phyloP scores from a whole-genome alignment of 1,140 invertebrate genomes.

The Metaphire vulgaris region DNA sequence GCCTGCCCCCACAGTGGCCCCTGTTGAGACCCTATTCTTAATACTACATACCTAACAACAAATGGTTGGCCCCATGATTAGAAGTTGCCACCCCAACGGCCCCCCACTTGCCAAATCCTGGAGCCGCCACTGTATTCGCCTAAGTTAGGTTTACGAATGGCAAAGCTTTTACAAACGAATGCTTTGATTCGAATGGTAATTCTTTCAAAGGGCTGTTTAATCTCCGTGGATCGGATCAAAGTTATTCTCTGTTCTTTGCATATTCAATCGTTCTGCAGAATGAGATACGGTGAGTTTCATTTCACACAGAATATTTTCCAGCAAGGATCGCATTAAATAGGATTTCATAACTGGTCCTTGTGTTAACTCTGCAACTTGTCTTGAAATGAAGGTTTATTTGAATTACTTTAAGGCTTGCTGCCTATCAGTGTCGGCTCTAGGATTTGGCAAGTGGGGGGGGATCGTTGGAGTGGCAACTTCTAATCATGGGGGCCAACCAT shows the following conservation, averaged over 20 bases:
- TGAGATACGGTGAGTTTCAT: neutral
- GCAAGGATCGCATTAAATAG: neutral
- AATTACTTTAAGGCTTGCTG: neutral
- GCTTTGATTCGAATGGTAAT: neutral
- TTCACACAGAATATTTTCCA: neutral
- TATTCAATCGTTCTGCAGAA: neutral
- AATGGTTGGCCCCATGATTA: neutral
- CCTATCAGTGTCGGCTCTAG: neutral
- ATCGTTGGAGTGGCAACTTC: neutral
- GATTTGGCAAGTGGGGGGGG: neutral
- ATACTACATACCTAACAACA: neutral
- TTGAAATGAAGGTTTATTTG: neutral
- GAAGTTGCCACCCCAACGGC: neutral
- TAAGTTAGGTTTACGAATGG: neutral
- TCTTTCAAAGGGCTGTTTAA: neutral
- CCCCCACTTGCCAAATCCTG: neutral
- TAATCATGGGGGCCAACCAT: too few species aligned
- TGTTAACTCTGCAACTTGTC: neutral
- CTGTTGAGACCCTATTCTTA: neutral
- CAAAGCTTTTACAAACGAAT: neutral
- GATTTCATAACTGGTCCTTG: neutral
- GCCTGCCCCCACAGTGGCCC: neutral
- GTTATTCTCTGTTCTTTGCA: neutral
- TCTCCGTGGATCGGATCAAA: neutral
- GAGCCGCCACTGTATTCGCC: neutral